Conservation (phyloP, 1,140 invertebrate species). For the Bursaphelenchus mucronatus region DNA sequence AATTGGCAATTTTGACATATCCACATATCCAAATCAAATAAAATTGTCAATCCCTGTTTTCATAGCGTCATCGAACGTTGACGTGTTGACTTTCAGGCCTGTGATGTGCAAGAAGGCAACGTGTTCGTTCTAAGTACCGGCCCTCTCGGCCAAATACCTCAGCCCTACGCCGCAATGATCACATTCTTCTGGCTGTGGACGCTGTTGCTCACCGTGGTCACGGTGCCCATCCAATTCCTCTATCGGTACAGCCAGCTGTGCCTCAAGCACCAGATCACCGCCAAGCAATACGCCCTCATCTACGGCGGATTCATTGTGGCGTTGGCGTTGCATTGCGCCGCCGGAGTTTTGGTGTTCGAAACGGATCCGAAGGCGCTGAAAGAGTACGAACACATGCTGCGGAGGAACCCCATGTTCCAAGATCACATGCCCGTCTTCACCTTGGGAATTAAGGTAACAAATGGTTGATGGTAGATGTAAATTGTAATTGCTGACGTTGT, state of each 20-base stretch:
- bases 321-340: conserved; percentile 1
- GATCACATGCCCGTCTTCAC: conserved; percentile 9
- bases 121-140: conserved; percentile 2
- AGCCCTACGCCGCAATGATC: neutral
- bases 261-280: neutral
- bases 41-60: too few relatives aligned
- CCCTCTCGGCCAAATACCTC: neutral
- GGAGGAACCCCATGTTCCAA: neutral
- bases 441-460: too few relatives aligned
- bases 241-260: conserved; percentile 8
- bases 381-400: neutral
- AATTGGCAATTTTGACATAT: too few relatives aligned
- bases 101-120: conserved; percentile 7
- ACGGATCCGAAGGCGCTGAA: conserved; percentile 3
- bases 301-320: neutral
- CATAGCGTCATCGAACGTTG: too few relatives aligned
- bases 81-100: conserved; percentile 10
- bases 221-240: neutral
- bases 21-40: too few relatives aligned
- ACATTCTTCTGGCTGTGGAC: conserved; percentile 12
- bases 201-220: conserved; percentile 14
- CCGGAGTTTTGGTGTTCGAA: conserved; percentile 9
- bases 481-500: too few relatives aligned
- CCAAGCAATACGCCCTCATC: neutral
- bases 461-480: too few relatives aligned